Evolutionary conservation across 1,140 invertebrate species (phyloP).

Genomic region (Hyposmocoma kahamanoa): DNA sequence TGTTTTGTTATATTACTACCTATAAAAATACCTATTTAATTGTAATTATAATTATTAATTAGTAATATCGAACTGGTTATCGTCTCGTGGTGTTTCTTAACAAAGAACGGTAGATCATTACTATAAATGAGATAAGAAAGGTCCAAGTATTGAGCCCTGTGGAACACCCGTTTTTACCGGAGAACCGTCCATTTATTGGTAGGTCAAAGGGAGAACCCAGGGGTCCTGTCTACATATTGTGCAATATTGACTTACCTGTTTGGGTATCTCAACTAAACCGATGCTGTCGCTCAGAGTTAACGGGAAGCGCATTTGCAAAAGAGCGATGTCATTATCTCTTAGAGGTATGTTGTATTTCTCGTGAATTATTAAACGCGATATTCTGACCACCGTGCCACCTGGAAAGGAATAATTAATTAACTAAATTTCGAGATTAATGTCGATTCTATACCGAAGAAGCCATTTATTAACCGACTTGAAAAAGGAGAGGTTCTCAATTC

Average conservation of each 20-base stretch:
- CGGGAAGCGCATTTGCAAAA: constrained; percentile 24
- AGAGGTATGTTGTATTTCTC: constrained; percentile 30
- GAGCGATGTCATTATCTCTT: constrained; percentile 42
- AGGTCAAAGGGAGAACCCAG: constrained; percentile 46
- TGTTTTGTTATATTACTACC: too few relatives aligned
- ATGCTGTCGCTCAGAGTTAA: constrained; percentile 20
- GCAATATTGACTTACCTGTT: constrained; percentile 21
- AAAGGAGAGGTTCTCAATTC: neutral
- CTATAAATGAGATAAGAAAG: too few relatives aligned
- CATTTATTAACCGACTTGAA: neutral
- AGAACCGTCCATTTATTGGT: neutral
- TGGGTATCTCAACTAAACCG: constrained; percentile 18
- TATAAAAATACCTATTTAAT: too few relatives aligned
- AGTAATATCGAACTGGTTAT: too few relatives aligned
- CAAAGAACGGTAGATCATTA: too few relatives aligned
- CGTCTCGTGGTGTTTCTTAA: too few relatives aligned
- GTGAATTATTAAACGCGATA: constrained; percentile 32
- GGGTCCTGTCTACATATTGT: constrained; percentile 27
- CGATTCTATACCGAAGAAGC: neutral
- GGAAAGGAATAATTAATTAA: neutral
- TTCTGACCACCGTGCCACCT: constrained; percentile 26
- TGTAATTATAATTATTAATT: too few relatives aligned
- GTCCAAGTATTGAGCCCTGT: neutral
- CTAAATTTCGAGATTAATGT: neutral
- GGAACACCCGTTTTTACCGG: neutral